Base-by-base conservation (phyloP, 1,140 invertebrate species). In the Calephelis nemesis region DNA sequence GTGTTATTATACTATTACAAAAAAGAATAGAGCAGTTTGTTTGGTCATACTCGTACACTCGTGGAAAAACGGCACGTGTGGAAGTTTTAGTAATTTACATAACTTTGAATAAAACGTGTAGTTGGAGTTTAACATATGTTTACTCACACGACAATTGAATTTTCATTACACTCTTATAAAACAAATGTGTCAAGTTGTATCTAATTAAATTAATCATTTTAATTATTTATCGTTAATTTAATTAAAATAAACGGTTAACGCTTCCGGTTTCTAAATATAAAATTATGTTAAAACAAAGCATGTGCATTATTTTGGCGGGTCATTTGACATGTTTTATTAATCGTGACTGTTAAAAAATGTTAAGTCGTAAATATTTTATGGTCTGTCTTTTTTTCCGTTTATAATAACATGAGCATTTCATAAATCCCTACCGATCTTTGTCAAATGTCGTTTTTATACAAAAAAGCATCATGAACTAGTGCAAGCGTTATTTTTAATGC, bases 61-160 rank as follows among this genome's bases (percentile, higher is more conserved):
- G 30, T 58, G 54, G 54, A 67, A 71, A 67, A 11, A 30, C 10
- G 68, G 67, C 71, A 75, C 63, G 72, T 71, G 71, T 75, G 62
- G 11, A 40, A 65, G 47, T 63, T 71, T 67, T 74, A 69, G 19
- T 47, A 50, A 73, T 75, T 75, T 67, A 62, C 74, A 75, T 75
- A 75, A 69, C 65, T 47, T 60, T 71, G 62, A 64, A 70, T 71
- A 71, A 42, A 69, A 73, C 60, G 47, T 67, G 60, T 45, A 39
- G 30, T 45, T 63, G 68, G 45, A 65, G 62, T 54, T 30, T 40
- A 42, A 69, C 74, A 75, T 64, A 68, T 75, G 74, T 70, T 65
- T 19, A 50, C 45, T 76, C 72, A 68, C 71, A 77, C 71, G 68
- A 70, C 67, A 71, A 73, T 75, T 70, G 69, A 39, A 58, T 39